A percentile compares a stretch with the other conserved stretches of the same genome.
phyloP scores from a whole-genome alignment of 2,797 vertebrate genomes.

The Melanotaenia boesemani region DNA sequence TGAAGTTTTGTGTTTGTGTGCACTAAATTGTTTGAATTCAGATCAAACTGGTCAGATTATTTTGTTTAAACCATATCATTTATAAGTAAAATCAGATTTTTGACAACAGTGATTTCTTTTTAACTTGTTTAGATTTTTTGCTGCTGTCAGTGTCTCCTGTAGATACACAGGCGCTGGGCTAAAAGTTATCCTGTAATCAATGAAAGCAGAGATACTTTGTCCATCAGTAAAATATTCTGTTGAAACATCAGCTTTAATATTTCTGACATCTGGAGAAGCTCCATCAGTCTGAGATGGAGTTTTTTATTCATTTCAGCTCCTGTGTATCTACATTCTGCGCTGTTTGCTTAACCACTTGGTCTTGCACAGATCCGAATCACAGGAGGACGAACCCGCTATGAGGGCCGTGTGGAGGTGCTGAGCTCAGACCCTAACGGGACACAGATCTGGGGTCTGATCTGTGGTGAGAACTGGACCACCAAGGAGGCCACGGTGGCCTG shows the following conservation, averaged over 20 bases:
- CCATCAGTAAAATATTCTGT: neutral
- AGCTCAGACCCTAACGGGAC: constrained; percentile 78
- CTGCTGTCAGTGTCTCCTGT: constrained; percentile 11
- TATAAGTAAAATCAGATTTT: constrained; percentile 4
- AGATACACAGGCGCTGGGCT: constrained; percentile 28
- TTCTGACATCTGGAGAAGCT: neutral
- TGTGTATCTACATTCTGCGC: constrained; percentile 48
- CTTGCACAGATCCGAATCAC: constrained; percentile 91
- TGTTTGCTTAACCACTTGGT: constrained; percentile 57
- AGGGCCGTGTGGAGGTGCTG: constrained; percentile 93
- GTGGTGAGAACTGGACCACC: constrained; percentile 93
- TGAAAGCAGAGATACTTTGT: neutral
- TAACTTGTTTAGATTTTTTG: constrained; percentile 19
- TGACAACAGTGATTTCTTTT: constrained; percentile 34
- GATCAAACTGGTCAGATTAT: neutral
- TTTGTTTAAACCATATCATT: neutral
- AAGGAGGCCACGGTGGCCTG: constrained; percentile 93
- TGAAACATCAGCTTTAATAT: neutral
- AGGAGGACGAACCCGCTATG: constrained; percentile 90
- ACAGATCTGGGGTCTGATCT: constrained; percentile 92
- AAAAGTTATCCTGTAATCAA: constrained; percentile 6
- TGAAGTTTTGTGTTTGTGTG: neutral
- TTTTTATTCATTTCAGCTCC: neutral
- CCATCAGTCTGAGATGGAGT: neutral
- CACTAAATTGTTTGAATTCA: neutral